A percentile compares a stretch with the other conserved stretches of the same genome.
Conservation (phyloP, 2,113 vertebrate species). For the Oreochromis spilurus region DNA sequence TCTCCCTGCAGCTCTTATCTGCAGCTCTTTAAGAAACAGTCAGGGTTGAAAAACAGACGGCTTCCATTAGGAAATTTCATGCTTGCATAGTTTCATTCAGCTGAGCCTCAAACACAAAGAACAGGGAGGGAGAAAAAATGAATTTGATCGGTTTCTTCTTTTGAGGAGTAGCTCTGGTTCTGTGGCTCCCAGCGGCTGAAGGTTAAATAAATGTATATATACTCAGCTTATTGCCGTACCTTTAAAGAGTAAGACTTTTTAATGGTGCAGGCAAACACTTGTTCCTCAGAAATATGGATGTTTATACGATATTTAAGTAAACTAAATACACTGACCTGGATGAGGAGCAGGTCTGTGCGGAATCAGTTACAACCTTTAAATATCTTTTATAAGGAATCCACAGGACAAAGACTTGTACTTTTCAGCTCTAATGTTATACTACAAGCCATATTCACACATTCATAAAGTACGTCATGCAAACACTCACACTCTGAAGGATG, state of each 20-base stretch:
- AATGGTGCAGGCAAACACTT: not conserved
- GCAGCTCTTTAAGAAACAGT: constrained; percentile 24
- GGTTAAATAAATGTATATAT: not conserved
- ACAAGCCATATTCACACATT: not conserved
- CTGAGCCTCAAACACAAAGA: constrained; percentile 18
- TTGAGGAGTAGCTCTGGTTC: not conserved
- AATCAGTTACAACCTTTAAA: not conserved
- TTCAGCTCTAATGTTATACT: not conserved
- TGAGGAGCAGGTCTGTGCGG: not conserved
- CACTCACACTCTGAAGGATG: not conserved
- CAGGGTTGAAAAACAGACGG: constrained; percentile 41
- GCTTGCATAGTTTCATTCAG: constrained; percentile 53
- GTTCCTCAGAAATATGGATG: not conserved
- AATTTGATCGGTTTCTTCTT: constrained; percentile 24
- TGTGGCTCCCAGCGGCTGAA: not conserved
- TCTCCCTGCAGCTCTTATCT: constrained; percentile 16
- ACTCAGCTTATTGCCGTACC: not conserved
- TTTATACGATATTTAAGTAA: not conserved
- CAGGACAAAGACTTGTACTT: not conserved
- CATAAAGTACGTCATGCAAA: not conserved
- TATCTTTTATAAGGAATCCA: not conserved
- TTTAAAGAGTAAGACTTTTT: not conserved
- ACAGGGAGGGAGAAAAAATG: constrained; percentile 1
- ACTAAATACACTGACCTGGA: not conserved
- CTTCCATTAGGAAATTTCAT: constrained; percentile 60